A percentile compares a stretch with the other conserved stretches of the same genome.
Evolutionary conservation across 1,140 invertebrate species (phyloP).

Genomic region (Drosophila pectinifera): DNA sequence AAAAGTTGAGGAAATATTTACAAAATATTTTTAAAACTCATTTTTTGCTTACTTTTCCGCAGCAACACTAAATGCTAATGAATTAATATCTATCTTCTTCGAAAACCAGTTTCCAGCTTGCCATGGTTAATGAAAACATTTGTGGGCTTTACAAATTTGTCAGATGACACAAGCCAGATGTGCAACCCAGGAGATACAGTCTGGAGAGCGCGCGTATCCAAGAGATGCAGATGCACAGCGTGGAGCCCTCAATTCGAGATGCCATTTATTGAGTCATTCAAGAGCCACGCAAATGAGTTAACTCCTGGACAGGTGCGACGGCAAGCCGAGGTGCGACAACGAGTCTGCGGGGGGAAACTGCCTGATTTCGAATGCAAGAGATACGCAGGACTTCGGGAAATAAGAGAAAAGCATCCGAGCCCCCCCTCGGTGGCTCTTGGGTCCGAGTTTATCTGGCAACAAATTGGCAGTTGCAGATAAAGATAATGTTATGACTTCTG

Average conservation of each 20-base stretch:
- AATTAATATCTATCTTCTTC: background rate
- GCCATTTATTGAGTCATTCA: conserved; percentile 79
- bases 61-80: background rate
- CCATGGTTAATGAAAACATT: conserved; percentile 52
- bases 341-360: conserved; percentile 13
- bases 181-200: conserved; percentile 10
- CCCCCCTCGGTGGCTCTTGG: conserved; percentile 8
- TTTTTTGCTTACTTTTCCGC: background rate
- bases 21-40: background rate
- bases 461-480: conserved; percentile 80
- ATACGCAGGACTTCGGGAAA: conserved; percentile 57
- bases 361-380: conserved; percentile 69
- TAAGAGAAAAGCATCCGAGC: background rate
- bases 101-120: conserved; percentile 3
- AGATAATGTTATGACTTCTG: conserved; percentile 76
- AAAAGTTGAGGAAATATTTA: too few species aligned
- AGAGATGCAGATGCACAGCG: conserved; percentile 50
- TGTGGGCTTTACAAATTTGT: conserved; percentile 63
- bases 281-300: conserved; percentile 75
- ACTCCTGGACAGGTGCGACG: conserved; percentile 61
- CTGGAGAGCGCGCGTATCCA: background rate
- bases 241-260: conserved; percentile 69
- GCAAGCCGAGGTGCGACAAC: conserved; percentile 21
- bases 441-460: conserved; percentile 62
- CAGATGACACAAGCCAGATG: conserved; percentile 16